A percentile compares a stretch with the other conserved stretches of the same genome.
These are phyloP conservation scores for Zygothrica quintamaculata DNA, from an alignment of 2,888 invertebrate species.

Conservation along the genomic window DNA sequence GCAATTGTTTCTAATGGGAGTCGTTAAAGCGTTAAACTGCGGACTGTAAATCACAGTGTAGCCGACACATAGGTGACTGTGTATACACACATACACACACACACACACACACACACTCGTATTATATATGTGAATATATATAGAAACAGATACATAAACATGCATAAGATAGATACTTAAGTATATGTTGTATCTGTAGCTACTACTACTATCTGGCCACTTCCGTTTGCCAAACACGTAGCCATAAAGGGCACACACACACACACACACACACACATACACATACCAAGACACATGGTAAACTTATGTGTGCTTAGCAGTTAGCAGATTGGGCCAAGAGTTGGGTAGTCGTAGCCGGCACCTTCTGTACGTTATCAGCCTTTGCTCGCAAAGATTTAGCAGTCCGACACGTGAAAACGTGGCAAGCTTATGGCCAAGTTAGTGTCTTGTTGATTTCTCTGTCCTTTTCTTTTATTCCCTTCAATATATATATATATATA, in stretches of 20 bases:
- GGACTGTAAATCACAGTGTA: slow-evolving; percentile 73
- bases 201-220: slow-evolving; percentile 63
- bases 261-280: slow-evolving; percentile 42
- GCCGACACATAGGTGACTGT: slow-evolving; percentile 28
- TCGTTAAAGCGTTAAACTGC: slow-evolving; percentile 76
- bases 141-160: slow-evolving; percentile 40
- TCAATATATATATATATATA: no score
- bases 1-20: slow-evolving; percentile 78
- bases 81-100: slow-evolving; percentile 10
- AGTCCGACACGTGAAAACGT: slow-evolving; percentile 78
- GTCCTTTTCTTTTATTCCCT: background rate
- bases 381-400: slow-evolving; percentile 68
- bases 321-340: slow-evolving; percentile 52
- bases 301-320: slow-evolving; percentile 76
- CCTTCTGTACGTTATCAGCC: slow-evolving; percentile 41
- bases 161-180: slow-evolving; percentile 58
- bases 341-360: background rate
- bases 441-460: slow-evolving; percentile 14
- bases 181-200: slow-evolving; percentile 40
- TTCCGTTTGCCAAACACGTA: slow-evolving; percentile 80
- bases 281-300: slow-evolving; percentile 31
- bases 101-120: slow-evolving; percentile 8
- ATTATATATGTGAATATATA: no score
- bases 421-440: slow-evolving; percentile 72
- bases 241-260: slow-evolving; percentile 70